These are phyloP conservation scores for Indicator maculatus DNA, from an alignment of 2,113 vertebrate species.

Conservation along the genomic window DNA sequence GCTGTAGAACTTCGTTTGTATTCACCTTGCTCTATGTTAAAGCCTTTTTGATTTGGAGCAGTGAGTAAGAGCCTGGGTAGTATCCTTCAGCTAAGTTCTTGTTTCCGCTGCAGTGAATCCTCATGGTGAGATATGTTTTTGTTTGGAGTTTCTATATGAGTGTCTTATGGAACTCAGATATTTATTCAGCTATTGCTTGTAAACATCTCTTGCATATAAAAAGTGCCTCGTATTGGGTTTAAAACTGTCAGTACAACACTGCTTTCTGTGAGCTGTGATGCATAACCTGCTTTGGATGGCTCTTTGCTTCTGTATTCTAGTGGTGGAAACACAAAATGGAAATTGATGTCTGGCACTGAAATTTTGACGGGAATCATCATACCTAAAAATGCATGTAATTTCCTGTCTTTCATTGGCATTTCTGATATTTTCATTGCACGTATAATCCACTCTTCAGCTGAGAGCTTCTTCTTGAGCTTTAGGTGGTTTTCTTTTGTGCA, in stretches of 20 bases:
- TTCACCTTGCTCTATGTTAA: neutral
- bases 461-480: neutral
- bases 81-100: neutral
- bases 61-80: neutral
- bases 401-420: neutral
- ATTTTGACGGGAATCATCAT: neutral
- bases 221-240: neutral
- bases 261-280: neutral
- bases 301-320: slow-evolving; percentile 29
- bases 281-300: neutral
- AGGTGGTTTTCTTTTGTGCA: neutral
- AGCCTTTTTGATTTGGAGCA: neutral
- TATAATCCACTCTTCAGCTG: neutral
- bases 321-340: slow-evolving; percentile 11
- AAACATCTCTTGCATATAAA: neutral
- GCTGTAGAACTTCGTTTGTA: neutral
- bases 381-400: slow-evolving; percentile 31
- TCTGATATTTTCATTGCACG: neutral
- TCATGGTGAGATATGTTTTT: neutral
- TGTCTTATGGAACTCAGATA: neutral
- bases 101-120: neutral
- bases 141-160: neutral
- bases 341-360: slow-evolving; percentile 17
- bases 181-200: neutral
- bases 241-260: neutral